Conservation (phyloP, 2,797 vertebrate genomes). For the Sebastes iracundus region DNA sequence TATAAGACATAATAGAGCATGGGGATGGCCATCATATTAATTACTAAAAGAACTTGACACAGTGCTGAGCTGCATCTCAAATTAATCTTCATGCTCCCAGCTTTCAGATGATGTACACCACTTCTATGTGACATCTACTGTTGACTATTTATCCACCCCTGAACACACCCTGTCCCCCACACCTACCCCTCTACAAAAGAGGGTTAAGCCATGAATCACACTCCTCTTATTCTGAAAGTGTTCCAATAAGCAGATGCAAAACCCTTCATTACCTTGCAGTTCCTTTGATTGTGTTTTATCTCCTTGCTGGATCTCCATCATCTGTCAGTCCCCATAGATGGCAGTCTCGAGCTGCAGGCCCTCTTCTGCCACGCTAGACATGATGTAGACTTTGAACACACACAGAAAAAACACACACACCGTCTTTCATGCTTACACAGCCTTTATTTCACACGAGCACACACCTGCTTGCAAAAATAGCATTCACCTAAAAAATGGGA, state of each 20-base stretch:
- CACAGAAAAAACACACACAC: background rate
- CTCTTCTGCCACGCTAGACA: slow-evolving; percentile 7
- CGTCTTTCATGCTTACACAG: slow-evolving; percentile 40
- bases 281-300: background rate
- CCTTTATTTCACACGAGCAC: slow-evolving; percentile 26
- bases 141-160: too few relatives aligned
- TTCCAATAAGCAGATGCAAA: background rate
- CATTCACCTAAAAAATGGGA: slow-evolving; percentile 49
- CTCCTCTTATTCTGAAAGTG: background rate
- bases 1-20: too few relatives aligned
- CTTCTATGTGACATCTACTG: too few relatives aligned
- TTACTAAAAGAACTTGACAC: too few relatives aligned
- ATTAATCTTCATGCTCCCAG: too few relatives aligned
- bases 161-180: too few relatives aligned
- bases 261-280: background rate
- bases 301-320: slow-evolving; percentile 23
- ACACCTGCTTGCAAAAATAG: slow-evolving; percentile 70
- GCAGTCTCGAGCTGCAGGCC: slow-evolving; percentile 68
- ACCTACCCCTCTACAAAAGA: too few relatives aligned
- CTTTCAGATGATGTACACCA: too few relatives aligned
- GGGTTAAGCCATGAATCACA: background rate
- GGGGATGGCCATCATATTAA: too few relatives aligned
- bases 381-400: slow-evolving; percentile 36
- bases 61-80: too few relatives aligned
- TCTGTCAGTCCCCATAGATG: slow-evolving; percentile 69